phyloP scores from a whole-genome alignment of 2,113 vertebrate species.

The Bos taurus region DNA sequence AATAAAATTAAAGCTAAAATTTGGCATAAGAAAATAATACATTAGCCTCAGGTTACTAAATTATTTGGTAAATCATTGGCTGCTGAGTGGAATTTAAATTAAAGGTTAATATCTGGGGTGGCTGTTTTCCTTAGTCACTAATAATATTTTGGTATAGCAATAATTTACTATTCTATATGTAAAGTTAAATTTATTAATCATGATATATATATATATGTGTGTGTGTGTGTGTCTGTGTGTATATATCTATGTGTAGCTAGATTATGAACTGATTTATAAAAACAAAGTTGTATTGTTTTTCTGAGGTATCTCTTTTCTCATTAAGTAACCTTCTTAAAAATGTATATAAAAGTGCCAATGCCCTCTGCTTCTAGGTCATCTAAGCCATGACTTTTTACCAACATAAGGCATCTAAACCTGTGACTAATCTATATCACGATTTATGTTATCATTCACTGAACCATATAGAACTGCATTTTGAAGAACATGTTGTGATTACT shows the following conservation, averaged over 20 bases:
- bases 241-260: neutral
- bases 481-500: neutral
- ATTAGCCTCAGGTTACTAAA: neutral
- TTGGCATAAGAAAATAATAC: neutral
- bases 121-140: neutral
- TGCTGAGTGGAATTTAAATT: neutral
- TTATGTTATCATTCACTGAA: neutral
- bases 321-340: neutral
- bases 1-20: neutral
- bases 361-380: neutral
- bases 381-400: neutral
- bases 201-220: neutral
- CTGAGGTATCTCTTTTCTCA: neutral
- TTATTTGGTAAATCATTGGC: neutral
- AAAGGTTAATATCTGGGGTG: neutral
- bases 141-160: neutral
- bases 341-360: neutral
- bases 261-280: neutral
- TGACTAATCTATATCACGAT: neutral
- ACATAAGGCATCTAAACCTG: neutral
- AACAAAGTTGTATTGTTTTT: neutral
- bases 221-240: neutral
- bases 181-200: neutral
- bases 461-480: neutral
- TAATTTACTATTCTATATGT: neutral